These are phyloP conservation scores for Platynereis dumerilii DNA, from an alignment of 2,888 invertebrate species.

Conservation along the genomic window DNA sequence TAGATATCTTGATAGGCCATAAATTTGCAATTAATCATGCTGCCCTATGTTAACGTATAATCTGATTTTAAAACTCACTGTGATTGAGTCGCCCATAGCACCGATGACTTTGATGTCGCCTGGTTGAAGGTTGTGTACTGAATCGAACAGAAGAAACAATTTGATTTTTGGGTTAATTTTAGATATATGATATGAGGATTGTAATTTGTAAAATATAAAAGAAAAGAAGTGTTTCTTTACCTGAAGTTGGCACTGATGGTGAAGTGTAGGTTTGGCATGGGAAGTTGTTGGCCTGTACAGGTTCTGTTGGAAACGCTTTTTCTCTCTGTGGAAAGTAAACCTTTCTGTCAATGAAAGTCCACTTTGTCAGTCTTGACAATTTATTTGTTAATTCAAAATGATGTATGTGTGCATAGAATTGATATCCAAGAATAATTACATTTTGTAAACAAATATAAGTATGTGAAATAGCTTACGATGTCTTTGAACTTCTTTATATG, in stretches of 20 bases:
- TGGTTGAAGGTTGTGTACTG: constrained; percentile 31
- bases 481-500: constrained; percentile 2
- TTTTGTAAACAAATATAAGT: too few species aligned
- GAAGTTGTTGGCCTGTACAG: too few species aligned
- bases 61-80: constrained; percentile 20
- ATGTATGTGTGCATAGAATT: background rate
- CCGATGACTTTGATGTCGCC: constrained; percentile 29
- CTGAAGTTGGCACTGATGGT: background rate
- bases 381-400: background rate
- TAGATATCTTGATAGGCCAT: too few species aligned
- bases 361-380: too few species aligned
- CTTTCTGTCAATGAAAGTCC: too few species aligned
- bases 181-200: background rate
- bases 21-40: too few species aligned
- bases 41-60: too few species aligned
- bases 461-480: background rate
- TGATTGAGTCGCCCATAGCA: constrained; percentile 31
- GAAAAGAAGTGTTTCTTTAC: background rate
- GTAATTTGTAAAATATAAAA: background rate
- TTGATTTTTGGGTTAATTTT: background rate
- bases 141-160: background rate
- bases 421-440: background rate
- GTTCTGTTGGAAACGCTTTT: too few species aligned
- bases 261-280: too few species aligned
- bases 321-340: too few species aligned